phyloP scores from a whole-genome alignment of 1,140 invertebrate species.

The Lepidurus arcticus region DNA sequence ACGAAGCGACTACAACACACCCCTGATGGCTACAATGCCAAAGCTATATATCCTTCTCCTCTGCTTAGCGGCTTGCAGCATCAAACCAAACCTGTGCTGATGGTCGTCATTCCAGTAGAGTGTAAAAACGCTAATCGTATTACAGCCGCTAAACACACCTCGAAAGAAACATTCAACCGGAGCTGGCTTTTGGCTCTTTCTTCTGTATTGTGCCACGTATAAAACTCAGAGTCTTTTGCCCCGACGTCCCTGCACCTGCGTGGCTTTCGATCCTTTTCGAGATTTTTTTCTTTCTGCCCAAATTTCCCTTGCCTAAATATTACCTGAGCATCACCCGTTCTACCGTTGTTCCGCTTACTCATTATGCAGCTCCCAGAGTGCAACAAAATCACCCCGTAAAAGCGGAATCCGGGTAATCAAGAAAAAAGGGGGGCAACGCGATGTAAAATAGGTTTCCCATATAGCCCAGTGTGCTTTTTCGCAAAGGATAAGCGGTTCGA shows the following conservation, averaged over 20 bases:
- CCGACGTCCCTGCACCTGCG: neutral
- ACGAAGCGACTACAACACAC: conserved; percentile 21
- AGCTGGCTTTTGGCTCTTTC: neutral
- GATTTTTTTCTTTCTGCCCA: neutral
- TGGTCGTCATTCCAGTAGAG: conserved; percentile 18
- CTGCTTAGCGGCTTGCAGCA: neutral
- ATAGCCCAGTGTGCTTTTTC: no score
- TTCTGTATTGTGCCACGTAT: neutral
- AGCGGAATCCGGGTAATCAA: neutral
- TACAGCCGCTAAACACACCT: conserved; percentile 21
- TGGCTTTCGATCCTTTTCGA: neutral
- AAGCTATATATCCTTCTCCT: conserved; percentile 2
- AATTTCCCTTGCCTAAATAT: neutral
- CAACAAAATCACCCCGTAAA: neutral
- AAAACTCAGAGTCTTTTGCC: neutral
- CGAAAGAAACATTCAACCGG: neutral
- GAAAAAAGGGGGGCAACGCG: neutral
- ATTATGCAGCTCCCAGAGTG: neutral
- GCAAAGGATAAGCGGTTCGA: no score
- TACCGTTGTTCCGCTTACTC: conserved; percentile 3
- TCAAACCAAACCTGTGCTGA: neutral
- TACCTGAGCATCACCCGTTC: neutral
- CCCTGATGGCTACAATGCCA: conserved; percentile 6
- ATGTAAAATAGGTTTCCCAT: neutral
- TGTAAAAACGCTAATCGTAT: conserved; percentile 22